These are phyloP conservation scores for Nasonia longicornis DNA, from an alignment of 1,140 invertebrate genomes.

Conservation along the genomic window DNA sequence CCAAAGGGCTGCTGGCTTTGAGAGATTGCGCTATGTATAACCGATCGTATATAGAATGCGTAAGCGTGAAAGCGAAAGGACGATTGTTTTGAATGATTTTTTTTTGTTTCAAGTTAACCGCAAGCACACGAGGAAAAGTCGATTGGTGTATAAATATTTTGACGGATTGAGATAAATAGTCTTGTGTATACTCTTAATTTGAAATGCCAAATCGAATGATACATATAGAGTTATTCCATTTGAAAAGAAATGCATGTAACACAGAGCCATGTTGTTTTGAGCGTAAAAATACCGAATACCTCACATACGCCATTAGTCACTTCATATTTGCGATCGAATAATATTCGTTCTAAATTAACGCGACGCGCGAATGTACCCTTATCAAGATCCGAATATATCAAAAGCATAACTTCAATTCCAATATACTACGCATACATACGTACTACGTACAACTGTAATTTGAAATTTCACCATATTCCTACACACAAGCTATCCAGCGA, in stretches of 20 bases:
- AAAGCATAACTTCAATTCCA: background rate
- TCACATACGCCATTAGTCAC: background rate
- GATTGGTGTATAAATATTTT: background rate
- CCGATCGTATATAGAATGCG: background rate
- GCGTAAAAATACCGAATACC: background rate
- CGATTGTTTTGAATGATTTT: slow-evolving; percentile 3
- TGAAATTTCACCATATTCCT: slow-evolving; percentile 15
- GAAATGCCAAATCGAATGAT: background rate
- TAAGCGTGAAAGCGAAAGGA: slow-evolving; percentile 19
- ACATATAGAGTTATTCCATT: background rate
- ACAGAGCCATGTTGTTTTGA: too few relatives aligned
- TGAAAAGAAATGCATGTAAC: too few relatives aligned
- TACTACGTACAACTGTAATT: background rate
- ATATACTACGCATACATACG: too few relatives aligned
- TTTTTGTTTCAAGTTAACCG: too few relatives aligned
- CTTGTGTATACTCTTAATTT: too few relatives aligned
- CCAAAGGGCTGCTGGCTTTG: background rate
- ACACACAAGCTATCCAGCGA: background rate
- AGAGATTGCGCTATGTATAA: background rate
- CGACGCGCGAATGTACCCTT: background rate
- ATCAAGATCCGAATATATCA: slow-evolving; percentile 10
- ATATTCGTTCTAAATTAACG: background rate
- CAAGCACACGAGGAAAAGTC: too few relatives aligned
- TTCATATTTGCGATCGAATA: background rate
- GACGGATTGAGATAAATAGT: background rate